Evolutionary conservation across 30 jellyfish, hydroid and myxozoan species (phyloP).

Genomic region (Catostylus mosaicus): DNA sequence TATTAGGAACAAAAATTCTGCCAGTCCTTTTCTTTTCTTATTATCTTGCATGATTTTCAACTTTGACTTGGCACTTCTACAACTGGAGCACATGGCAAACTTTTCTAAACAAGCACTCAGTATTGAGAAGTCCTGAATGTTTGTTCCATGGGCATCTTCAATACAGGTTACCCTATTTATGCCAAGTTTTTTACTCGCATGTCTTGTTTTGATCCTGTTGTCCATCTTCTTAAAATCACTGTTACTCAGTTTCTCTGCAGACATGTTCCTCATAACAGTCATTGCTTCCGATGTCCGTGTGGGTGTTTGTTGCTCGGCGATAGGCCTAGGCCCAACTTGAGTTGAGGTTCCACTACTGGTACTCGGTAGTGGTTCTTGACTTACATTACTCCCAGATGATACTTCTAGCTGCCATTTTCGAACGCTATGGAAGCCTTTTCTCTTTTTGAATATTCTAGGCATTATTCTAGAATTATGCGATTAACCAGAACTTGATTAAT

Average conservation of each 20-base stretch:
- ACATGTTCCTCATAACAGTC: conserved; percentile 2
- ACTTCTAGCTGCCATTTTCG: conserved; percentile 13
- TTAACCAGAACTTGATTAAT: not conserved
- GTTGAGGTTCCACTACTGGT: not conserved
- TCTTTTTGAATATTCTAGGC: conserved; percentile 20
- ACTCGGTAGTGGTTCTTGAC: not conserved
- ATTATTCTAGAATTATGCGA: not conserved
- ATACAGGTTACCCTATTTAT: not conserved
- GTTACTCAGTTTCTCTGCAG: conserved; percentile 11
- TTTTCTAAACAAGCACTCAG: not conserved
- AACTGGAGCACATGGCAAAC: conserved; percentile 9
- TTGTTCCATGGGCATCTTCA: conserved; percentile 14
- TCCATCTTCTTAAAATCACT: conserved; percentile 13
- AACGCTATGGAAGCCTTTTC: conserved; percentile 9
- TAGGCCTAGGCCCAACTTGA: conserved; percentile 1
- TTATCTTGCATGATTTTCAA: not conserved
- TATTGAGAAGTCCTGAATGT: conserved; percentile 12
- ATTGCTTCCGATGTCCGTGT: not conserved
- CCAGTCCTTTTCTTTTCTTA: conserved; percentile 7
- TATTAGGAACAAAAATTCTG: not conserved
- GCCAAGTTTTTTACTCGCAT: not conserved
- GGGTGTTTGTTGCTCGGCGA: not conserved
- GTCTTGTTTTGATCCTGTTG: not conserved
- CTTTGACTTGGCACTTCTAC: not conserved
- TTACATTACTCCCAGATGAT: not conserved